Evolutionary conservation across 2,797 vertebrate genomes (phyloP).

Genomic region (Oryzias sinensis): DNA sequence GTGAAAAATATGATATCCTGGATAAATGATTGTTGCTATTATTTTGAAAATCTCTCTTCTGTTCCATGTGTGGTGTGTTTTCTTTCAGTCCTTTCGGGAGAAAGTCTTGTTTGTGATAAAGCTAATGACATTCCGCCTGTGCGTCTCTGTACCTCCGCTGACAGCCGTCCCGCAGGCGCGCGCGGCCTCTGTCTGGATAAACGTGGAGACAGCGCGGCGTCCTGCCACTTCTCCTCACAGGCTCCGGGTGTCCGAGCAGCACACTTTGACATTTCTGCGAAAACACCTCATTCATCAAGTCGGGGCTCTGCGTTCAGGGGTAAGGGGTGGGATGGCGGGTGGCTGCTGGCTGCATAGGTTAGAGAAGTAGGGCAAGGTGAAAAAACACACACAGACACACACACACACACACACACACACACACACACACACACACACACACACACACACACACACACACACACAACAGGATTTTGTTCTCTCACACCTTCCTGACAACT

Average conservation of each 20-base stretch:
- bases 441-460: no score
- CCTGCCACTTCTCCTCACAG: constrained; percentile 65
- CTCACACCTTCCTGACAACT: constrained; percentile 58
- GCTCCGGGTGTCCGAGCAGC: constrained; percentile 69
- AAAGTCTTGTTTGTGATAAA: constrained; percentile 1
- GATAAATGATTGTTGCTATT: no score
- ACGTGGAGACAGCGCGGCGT: constrained; percentile 73
- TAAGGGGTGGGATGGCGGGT: neutral
- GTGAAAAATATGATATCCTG: no score
- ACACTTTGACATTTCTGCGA: constrained; percentile 65
- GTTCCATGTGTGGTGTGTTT: no score
- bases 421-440: constrained; percentile 13
- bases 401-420: constrained; percentile 35
- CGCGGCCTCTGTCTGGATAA: constrained; percentile 56
- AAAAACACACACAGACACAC: constrained; percentile 5
- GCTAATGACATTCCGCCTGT: constrained; percentile 41
- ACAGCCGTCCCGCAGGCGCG: constrained; percentile 9
- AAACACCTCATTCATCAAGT: constrained; percentile 80
- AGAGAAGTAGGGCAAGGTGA: no score
- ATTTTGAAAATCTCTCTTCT: no score
- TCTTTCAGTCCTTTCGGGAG: neutral
- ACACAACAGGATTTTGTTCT: constrained; percentile 55
- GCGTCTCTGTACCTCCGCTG: constrained; percentile 22
- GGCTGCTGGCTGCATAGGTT: neutral
- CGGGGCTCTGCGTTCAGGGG: constrained; percentile 23